Evolutionary conservation across 2,797 vertebrate genomes (phyloP), one percentile per base, ranked within the genome.

Genomic region (Lepilemur septentrionalis): DNA sequence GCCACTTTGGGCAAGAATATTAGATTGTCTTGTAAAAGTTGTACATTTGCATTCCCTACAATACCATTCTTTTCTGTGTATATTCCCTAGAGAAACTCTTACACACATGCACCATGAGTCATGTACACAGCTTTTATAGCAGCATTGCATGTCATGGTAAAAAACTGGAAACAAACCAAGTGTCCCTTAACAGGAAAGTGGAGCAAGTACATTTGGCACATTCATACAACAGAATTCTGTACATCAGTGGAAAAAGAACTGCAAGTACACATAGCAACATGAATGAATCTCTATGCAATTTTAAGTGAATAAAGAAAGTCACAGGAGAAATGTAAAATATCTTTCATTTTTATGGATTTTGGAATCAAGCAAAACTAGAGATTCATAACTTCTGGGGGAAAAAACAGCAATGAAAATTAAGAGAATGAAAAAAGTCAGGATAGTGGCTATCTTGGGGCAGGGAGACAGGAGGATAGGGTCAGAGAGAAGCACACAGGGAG

Each of bases 351-450:
- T 81, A 72, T 14, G 43, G 30, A 61, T 82, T 88, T 88, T 41
- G 70, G 55, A 91, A 43, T 84, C 59, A 92, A 91, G 35, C 48
- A 95, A 95, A 93, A 93, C 57, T 65, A 80, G 13, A 63, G 25
- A 61, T 48, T 79, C 18, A 48, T 72, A 52, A 52, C 41, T 89
- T 97, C 61, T 59, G 28, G 70, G 38, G 10, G 78, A 46, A 93
- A 88, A 43, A 93, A 65, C 43, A 41, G 85, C 72, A 92, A 72
- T 38, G 30, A 88, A 96, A 96, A 91, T 67, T 63, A 82, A 70
- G 7, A 17, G 57, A 92, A 63, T 63, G 20, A 72, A 69, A 75
- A 65, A 89, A 25, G 12, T 76, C 48, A 79, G 41, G 23, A 61
- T 8, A 55, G 38, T 35, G 30, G 48, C 12, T 65, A 73, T 61